phyloP scores from a whole-genome alignment of 2,888 invertebrate genomes.

The Anorthoa munda region DNA sequence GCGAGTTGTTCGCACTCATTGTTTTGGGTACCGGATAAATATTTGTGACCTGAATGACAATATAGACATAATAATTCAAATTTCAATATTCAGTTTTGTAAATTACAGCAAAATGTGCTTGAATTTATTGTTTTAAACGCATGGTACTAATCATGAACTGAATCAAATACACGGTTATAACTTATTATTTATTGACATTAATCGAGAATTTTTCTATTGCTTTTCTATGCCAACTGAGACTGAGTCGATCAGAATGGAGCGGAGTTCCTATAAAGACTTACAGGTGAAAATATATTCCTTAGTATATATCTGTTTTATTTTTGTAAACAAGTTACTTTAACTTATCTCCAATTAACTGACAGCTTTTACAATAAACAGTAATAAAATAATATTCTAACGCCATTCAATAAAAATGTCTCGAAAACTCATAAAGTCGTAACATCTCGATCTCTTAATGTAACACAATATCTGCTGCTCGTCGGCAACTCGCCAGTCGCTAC shows the following conservation, averaged over 20 bases:
- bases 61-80: not conserved
- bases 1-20: not conserved
- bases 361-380: not conserved
- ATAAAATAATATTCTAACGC: not conserved
- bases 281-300: not conserved
- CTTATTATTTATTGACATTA: too few species aligned
- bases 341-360: not conserved
- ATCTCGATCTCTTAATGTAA: not conserved
- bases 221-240: too few species aligned
- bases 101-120: too few species aligned
- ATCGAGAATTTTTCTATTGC: too few species aligned
- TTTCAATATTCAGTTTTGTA: not conserved
- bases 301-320: not conserved
- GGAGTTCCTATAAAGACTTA: too few species aligned
- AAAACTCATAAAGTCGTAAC: slow-evolving; percentile 1
- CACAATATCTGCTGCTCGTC: not conserved
- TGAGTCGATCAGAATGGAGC: too few species aligned
- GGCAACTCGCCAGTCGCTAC: not conserved
- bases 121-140: too few species aligned
- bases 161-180: too few species aligned
- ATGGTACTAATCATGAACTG: too few species aligned
- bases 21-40: not conserved
- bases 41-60: not conserved
- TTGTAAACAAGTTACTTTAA: too few species aligned
- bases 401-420: not conserved